These are phyloP conservation scores for Malurus cyaneus DNA, from an alignment of 2,113 vertebrate species.

Conservation along the genomic window DNA sequence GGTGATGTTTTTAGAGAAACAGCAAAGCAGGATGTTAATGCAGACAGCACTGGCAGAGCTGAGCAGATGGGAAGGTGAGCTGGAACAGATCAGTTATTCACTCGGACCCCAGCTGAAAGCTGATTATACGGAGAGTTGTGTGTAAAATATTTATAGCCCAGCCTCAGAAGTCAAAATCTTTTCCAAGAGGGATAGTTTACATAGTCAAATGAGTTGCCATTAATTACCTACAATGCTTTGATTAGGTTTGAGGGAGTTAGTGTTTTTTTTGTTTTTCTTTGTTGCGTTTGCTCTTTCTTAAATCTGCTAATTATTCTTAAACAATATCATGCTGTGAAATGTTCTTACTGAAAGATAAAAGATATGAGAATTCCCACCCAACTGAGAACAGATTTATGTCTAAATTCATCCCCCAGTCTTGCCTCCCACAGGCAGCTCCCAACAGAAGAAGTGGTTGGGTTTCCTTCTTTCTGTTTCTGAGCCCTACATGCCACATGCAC, in stretches of 20 bases:
- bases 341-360: background rate
- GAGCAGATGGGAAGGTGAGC: conserved; percentile 36
- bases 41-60: conserved; percentile 15
- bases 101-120: background rate
- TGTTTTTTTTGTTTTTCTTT: background rate
- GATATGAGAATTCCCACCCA: background rate
- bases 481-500: background rate
- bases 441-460: background rate
- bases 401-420: background rate
- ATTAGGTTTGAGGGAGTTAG: background rate
- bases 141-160: conserved; percentile 27
- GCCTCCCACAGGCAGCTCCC: background rate
- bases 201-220: background rate
- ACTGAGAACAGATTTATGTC: conserved; percentile 3
- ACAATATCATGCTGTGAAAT: background rate
- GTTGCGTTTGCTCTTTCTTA: background rate
- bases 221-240: background rate
- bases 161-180: background rate
- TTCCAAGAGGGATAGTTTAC: conserved; percentile 6
- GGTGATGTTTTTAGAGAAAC: conserved; percentile 22
- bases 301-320: background rate
- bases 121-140: background rate
- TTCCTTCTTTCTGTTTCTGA: background rate
- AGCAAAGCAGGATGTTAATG: conserved; percentile 40
- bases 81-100: conserved; percentile 58